phyloP scores from a whole-genome alignment of 2,888 invertebrate species.

The Napeogenes inachia region DNA sequence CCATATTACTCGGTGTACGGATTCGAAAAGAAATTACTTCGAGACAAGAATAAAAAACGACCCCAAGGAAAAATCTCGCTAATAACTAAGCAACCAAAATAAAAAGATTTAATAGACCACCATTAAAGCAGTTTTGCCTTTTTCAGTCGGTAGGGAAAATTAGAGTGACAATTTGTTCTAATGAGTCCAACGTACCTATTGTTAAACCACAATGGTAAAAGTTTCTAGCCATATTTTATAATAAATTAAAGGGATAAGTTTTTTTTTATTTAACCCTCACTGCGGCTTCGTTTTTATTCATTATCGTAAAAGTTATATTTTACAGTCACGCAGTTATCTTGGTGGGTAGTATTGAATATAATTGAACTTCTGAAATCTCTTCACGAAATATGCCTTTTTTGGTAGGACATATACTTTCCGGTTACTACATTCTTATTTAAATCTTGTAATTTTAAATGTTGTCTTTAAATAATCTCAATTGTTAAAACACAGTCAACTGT shows the following conservation, averaged over 20 bases:
- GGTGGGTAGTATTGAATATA: too few species aligned
- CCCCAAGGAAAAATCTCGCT: conserved; percentile 63
- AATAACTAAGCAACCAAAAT: conserved; percentile 62
- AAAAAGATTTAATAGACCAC: conserved; percentile 40
- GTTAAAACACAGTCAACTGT: too few species aligned
- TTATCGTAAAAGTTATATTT: too few species aligned
- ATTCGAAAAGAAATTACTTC: conserved; percentile 62
- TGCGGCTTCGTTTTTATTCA: too few species aligned
- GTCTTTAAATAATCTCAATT: too few species aligned
- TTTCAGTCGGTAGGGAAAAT: conserved; percentile 26
- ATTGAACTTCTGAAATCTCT: too few species aligned
- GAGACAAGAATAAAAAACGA: conserved; percentile 60
- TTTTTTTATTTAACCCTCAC: neutral
- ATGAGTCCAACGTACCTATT: conserved; percentile 10
- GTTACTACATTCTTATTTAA: too few species aligned
- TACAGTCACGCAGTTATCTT: too few species aligned
- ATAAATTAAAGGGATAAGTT: neutral
- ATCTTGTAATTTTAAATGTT: too few species aligned
- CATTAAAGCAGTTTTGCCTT: conserved; percentile 27
- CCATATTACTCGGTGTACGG: conserved; percentile 65
- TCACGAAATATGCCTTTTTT: too few species aligned
- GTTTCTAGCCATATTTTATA: neutral
- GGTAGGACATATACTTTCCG: too few species aligned
- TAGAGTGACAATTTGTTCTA: conserved; percentile 28
- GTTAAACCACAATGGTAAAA: neutral